Percentiles rank a stretch among this genome's conserved stretches.
These are phyloP conservation scores for Ciona savignyi DNA, from an alignment of 23 tunicate genomes.

Conservation along the genomic window DNA sequence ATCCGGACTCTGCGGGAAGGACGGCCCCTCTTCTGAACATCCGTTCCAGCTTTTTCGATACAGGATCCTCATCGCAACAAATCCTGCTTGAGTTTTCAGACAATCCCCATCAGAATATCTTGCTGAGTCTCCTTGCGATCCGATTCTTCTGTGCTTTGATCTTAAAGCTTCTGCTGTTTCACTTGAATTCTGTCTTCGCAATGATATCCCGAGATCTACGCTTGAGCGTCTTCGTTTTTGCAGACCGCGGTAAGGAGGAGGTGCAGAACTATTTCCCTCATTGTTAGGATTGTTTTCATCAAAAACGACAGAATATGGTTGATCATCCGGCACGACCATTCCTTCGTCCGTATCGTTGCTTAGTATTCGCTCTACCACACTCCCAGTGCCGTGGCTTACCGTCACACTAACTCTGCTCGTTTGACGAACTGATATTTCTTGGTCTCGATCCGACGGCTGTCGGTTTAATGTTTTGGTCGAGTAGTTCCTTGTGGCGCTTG, in stretches of 20 bases:
- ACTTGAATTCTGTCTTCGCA: background rate
- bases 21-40: background rate
- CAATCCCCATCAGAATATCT: background rate
- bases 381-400: background rate
- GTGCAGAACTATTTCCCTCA: background rate
- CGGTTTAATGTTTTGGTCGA: background rate
- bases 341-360: constrained; percentile 10
- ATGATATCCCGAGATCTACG: background rate
- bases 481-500: constrained; percentile 8
- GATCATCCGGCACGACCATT: background rate
- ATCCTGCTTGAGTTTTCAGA: background rate
- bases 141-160: background rate
- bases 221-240: constrained; percentile 2
- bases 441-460: background rate
- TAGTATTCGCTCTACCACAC: background rate
- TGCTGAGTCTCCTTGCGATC: background rate
- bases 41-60: constrained; percentile 60
- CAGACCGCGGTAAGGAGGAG: background rate
- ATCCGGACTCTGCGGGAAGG: background rate
- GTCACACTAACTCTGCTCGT: background rate
- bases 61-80: constrained; percentile 26
- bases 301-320: background rate
- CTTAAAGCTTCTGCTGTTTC: background rate
- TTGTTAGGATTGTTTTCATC: background rate
- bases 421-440: too few relatives aligned